Percentiles rank a stretch among this genome's conserved stretches.
Conservation (phyloP, 2,888 invertebrate genomes). For the Drosophila yooni region DNA sequence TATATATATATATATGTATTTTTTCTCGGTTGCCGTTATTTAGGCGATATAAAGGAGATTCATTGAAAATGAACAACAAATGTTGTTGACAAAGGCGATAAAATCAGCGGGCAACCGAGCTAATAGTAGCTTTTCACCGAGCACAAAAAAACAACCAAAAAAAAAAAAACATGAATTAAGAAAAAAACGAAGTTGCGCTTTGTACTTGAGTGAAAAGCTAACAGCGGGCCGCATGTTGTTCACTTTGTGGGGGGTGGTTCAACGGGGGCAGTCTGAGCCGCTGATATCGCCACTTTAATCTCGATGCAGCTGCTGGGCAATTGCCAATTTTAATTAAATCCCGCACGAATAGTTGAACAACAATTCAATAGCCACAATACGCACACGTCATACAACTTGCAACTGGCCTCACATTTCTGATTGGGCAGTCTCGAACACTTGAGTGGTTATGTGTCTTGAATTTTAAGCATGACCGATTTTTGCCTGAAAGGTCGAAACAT, state of each 20-base stretch:
- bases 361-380: slow-evolving; percentile 27
- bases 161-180: slow-evolving; percentile 1
- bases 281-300: slow-evolving; percentile 31
- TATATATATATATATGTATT: neutral
- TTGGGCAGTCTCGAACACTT: neutral
- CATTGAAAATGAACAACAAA: slow-evolving; percentile 34
- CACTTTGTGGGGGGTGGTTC: slow-evolving; percentile 15
- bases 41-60: slow-evolving; percentile 19
- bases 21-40: slow-evolving; percentile 20
- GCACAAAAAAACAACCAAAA: slow-evolving; percentile 24
- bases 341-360: slow-evolving; percentile 1
- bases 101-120: slow-evolving; percentile 70
- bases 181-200: slow-evolving; percentile 38
- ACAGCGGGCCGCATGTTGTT: slow-evolving; percentile 43
- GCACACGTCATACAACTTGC: slow-evolving; percentile 14
- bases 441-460: slow-evolving; percentile 32
- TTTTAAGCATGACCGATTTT: slow-evolving; percentile 24
- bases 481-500: slow-evolving; percentile 13
- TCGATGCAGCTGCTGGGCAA: slow-evolving; percentile 40
- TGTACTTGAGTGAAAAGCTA: slow-evolving; percentile 32
- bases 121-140: slow-evolving; percentile 49
- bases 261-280: slow-evolving; percentile 13
- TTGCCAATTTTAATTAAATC: slow-evolving; percentile 68
- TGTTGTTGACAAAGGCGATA: slow-evolving; percentile 54
- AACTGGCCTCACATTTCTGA: slow-evolving; percentile 19